Evolutionary conservation across 2,113 vertebrate species (phyloP).

Genomic region (Solea senegalensis): DNA sequence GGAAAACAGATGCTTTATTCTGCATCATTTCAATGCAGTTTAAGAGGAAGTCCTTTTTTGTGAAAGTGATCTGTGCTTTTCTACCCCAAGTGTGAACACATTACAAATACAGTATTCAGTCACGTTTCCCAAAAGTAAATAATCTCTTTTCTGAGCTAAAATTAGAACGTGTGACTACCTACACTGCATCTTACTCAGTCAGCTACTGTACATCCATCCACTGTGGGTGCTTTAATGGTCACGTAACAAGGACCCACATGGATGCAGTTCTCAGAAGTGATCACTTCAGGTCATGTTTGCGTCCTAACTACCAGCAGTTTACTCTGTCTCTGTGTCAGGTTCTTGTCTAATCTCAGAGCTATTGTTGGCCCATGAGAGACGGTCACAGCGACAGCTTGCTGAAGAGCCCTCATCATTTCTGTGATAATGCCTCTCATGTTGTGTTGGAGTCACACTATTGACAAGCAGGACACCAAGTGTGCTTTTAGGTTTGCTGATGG

Average conservation of each 20-base stretch:
- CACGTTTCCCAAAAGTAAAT: not conserved
- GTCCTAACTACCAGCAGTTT: constrained; percentile 21
- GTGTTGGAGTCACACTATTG: constrained; percentile 53
- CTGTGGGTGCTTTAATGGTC: constrained; percentile 1
- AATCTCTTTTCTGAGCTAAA: not conserved
- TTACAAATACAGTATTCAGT: not conserved
- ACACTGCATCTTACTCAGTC: not conserved
- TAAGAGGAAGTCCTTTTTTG: not conserved
- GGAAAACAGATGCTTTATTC: constrained; percentile 42
- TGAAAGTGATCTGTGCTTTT: not conserved
- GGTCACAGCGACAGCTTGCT: constrained; percentile 51
- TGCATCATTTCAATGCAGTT: not conserved
- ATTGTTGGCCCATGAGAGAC: constrained; percentile 63
- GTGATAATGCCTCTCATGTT: constrained; percentile 59
- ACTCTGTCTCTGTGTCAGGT: constrained; percentile 24
- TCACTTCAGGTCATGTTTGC: constrained; percentile 23
- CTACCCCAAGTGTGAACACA: not conserved
- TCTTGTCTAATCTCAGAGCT: constrained; percentile 68
- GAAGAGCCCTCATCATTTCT: constrained; percentile 65
- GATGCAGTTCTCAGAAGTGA: constrained; percentile 10
- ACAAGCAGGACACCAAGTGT: constrained; percentile 33
- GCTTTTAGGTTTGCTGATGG: constrained; percentile 26
- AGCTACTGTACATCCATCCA: not conserved
- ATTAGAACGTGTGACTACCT: not conserved
- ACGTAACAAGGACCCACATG: constrained; percentile 7